These are phyloP conservation scores for Phyllotis vaccarum DNA, from an alignment of 2,797 vertebrate species.

Conservation along the genomic window DNA sequence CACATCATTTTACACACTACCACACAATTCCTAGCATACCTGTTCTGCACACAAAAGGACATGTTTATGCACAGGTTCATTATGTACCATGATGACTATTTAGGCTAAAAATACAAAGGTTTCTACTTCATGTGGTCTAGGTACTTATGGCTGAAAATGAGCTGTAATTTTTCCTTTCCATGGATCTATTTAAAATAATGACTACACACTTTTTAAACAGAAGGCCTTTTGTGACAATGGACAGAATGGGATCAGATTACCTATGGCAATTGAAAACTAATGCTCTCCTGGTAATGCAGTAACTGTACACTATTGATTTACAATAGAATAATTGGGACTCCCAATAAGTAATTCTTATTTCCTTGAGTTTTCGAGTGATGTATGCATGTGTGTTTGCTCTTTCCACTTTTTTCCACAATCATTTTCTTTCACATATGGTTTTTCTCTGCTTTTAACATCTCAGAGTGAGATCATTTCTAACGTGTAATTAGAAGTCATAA, in stretches of 20 bases:
- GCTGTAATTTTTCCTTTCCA: slow-evolving; percentile 69
- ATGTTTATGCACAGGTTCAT: background rate
- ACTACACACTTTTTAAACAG: slow-evolving; percentile 85
- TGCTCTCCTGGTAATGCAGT: slow-evolving; percentile 90
- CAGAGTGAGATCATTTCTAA: slow-evolving; percentile 84
- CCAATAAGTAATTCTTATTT: slow-evolving; percentile 86
- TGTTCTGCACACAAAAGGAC: background rate
- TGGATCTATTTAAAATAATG: slow-evolving; percentile 86
- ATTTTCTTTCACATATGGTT: slow-evolving; percentile 86
- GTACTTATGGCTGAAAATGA: slow-evolving; percentile 63
- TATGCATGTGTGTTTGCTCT: slow-evolving; percentile 72
- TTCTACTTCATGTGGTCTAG: slow-evolving; percentile 34
- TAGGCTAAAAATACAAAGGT: slow-evolving; percentile 40
- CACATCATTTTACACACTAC: background rate
- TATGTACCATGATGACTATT: background rate
- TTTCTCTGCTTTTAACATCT: slow-evolving; percentile 89
- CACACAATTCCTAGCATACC: too few species aligned
- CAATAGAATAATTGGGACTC: slow-evolving; percentile 87
- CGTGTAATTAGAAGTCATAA: slow-evolving; percentile 83
- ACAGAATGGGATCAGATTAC: slow-evolving; percentile 87
- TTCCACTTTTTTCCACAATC: slow-evolving; percentile 87
- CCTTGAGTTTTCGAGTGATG: slow-evolving; percentile 41
- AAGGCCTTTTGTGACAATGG: slow-evolving; percentile 89
- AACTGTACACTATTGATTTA: slow-evolving; percentile 90
- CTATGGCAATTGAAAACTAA: slow-evolving; percentile 90